Base-by-base conservation (phyloP, 2,888 invertebrate genomes). In the Drosophila niveifrons region DNA sequence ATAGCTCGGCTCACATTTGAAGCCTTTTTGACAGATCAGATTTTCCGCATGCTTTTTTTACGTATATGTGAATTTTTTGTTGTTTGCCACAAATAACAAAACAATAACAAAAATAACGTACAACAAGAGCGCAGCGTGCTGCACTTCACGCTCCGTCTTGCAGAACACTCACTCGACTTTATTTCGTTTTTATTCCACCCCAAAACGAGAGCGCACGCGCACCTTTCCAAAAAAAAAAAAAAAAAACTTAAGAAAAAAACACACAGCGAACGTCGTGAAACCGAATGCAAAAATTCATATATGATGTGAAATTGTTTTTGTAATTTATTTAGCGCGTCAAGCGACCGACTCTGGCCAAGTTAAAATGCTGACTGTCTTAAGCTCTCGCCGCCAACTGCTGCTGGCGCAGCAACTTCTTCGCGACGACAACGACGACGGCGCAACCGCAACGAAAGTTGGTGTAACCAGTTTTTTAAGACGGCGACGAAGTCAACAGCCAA, bases 71-170 rank as follows among this genome's bases (percentile, higher is more conserved):
- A 6, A 23, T 23, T 23, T 23, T 18, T 18, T 4, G 4, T 18
- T 23, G 23, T 23, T 23, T 70, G 56, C 61, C 71, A 51, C 56
- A 64, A 50, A 67, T 41, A 51, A 55, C 51, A 48, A 39, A 65
- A 52, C 41, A 58, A 48, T 56, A 82, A 73, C 44, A 75, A 71
- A 65, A 50, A n/a, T 46, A 70, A 18, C 71, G 66, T 47, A n/a
- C 11, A 36, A 36, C n/a, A 36, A 58, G 58, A 73, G 66, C 18
- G 58, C 58, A 50, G 53, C 66, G 64, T 65, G 59, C 65, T 88
- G 83, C 85, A 87, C 88, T 89, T 86, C 90, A 86, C 86, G 88
- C 88, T 86, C 50, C 82, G 88, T 80, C 80, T 89, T 85, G 89
- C 89, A 86, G 89, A 85, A 85, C 89, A 89, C 74, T 66, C 68